phyloP scores from a whole-genome alignment of 2,797 vertebrate genomes.

The Sarcophilus harrisii region DNA sequence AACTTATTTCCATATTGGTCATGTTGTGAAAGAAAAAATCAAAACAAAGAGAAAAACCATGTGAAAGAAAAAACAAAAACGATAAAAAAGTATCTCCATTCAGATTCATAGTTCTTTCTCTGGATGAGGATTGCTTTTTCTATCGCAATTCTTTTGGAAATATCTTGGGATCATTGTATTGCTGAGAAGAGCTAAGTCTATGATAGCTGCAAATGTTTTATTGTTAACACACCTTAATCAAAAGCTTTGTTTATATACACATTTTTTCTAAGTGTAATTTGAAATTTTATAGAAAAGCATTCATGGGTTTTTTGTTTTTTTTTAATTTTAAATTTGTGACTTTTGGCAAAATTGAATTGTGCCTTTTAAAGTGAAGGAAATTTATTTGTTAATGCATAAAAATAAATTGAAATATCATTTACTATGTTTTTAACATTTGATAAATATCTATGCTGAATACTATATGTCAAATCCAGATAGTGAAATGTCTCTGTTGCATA shows the following conservation, averaged over 20 bases:
- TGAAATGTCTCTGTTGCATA: not conserved
- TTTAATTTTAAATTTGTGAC: not conserved
- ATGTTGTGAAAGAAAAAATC: too few species aligned
- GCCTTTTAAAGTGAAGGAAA: constrained; percentile 3
- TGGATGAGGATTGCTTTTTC: too few species aligned
- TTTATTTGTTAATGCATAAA: constrained; percentile 33
- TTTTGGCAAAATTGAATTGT: constrained; percentile 30
- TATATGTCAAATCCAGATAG: not conserved
- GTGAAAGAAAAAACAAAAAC: too few species aligned
- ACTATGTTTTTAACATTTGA: constrained; percentile 24
- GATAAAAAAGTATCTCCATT: too few species aligned
- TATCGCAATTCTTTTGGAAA: too few species aligned
- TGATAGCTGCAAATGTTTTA: not conserved
- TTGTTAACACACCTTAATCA: constrained; percentile 13
- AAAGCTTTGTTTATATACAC: constrained; percentile 22
- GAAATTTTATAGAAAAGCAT: constrained; percentile 31
- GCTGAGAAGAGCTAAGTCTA: too few species aligned
- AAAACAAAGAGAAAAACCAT: too few species aligned
- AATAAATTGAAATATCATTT: constrained; percentile 21
- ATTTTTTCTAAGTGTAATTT: constrained; percentile 33
- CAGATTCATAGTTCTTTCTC: too few species aligned
- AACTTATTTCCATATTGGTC: too few species aligned
- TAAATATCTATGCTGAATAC: not conserved
- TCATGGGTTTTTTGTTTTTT: not conserved
- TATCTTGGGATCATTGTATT: too few species aligned